These are phyloP conservation scores for Drosophila quinaria DNA, from an alignment of 2,888 invertebrate genomes.

Conservation along the genomic window DNA sequence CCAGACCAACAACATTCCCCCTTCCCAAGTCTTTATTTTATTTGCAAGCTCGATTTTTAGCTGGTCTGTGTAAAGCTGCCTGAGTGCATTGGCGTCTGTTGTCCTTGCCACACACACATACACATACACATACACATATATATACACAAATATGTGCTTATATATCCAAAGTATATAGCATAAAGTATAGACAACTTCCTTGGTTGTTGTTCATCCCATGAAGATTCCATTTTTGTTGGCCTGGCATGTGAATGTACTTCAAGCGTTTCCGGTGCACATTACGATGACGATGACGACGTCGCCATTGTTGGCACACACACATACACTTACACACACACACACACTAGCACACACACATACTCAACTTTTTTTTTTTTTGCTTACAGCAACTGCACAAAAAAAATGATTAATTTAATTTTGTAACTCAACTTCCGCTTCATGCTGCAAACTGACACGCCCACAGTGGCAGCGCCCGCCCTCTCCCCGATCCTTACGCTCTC, in stretches of 20 bases:
- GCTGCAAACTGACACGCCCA: constrained; percentile 61
- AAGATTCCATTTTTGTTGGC: constrained; percentile 50
- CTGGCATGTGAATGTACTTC: constrained; percentile 82
- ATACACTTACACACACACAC: constrained; percentile 29
- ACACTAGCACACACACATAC: constrained; percentile 25
- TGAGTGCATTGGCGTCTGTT: constrained; percentile 82
- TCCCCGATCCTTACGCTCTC: neutral
- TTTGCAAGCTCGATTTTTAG: constrained; percentile 15
- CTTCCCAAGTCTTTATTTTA: neutral
- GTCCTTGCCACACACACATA: constrained; percentile 61
- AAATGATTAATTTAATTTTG: constrained; percentile 82
- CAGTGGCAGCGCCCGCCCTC: constrained; percentile 6
- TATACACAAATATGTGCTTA: neutral
- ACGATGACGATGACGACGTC: constrained; percentile 65
- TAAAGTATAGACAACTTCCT: constrained; percentile 60
- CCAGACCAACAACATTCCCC: neutral
- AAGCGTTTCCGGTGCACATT: constrained; percentile 81
- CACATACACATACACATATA: constrained; percentile 14
- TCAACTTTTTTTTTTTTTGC: constrained; percentile 58
- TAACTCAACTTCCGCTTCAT: constrained; percentile 79
- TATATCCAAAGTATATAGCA: constrained; percentile 5
- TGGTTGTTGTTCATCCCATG: constrained; percentile 60
- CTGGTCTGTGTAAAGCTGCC: constrained; percentile 41
- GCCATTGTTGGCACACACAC: constrained; percentile 65
- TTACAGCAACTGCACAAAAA: constrained; percentile 30